Percentiles rank a stretch among this genome's conserved stretches.
Conservation (phyloP, 1,140 invertebrate genomes). For the Drosophila carrolli region DNA sequence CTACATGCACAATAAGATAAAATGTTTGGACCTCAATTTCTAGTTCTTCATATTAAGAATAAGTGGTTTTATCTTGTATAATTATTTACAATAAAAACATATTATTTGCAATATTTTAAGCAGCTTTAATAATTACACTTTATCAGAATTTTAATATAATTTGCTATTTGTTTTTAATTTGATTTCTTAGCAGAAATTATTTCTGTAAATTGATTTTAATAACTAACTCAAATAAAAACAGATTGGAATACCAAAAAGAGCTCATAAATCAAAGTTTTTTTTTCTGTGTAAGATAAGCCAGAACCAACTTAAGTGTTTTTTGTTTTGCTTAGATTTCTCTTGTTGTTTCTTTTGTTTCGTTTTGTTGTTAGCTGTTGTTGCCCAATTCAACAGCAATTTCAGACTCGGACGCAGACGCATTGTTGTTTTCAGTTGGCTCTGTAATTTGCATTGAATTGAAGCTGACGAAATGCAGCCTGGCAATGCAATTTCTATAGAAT, state of each 20-base stretch:
- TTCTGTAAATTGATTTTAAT: too few species aligned
- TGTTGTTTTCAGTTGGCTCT: constrained; percentile 28
- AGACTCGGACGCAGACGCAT: constrained; percentile 36
- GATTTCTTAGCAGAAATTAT: too few species aligned
- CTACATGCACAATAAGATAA: constrained; percentile 49
- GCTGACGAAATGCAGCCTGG: constrained; percentile 51
- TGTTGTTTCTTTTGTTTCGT: constrained; percentile 41
- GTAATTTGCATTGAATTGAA: constrained; percentile 61
- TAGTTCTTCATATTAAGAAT: too few species aligned
- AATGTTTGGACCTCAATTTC: not conserved
- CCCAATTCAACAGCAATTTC: constrained; percentile 53
- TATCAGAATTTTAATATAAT: too few species aligned
- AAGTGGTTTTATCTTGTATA: too few species aligned
- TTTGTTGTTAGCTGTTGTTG: constrained; percentile 32
- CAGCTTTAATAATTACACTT: too few species aligned
- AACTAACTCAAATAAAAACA: too few species aligned
- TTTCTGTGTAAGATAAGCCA: constrained; percentile 9
- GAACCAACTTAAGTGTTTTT: constrained; percentile 39
- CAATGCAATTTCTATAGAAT: constrained; percentile 53
- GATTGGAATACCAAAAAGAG: too few species aligned
- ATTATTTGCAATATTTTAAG: too few species aligned
- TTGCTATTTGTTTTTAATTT: too few species aligned
- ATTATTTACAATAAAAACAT: too few species aligned
- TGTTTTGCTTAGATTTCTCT: constrained; percentile 32
- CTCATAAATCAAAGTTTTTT: not conserved